Percentiles rank a stretch among this genome's conserved stretches.
Conservation (phyloP, 2,797 vertebrate genomes). For the Alca torda region DNA sequence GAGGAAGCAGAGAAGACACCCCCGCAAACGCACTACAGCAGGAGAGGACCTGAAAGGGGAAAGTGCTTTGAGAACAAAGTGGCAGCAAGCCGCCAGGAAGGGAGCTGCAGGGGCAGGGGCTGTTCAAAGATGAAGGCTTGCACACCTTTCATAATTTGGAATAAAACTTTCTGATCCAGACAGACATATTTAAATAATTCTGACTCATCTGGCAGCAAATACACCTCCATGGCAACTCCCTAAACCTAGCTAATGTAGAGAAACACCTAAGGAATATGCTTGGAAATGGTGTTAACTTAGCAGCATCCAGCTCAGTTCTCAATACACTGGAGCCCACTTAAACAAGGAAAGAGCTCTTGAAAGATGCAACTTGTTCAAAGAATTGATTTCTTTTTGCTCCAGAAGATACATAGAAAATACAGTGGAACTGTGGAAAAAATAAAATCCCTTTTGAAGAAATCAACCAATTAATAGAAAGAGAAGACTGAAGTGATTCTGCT, state of each 20-base stretch:
- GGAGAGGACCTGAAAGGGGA: background rate
- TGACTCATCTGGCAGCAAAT: constrained; percentile 26
- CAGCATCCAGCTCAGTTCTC: background rate
- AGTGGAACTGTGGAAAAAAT: background rate
- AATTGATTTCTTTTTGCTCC: constrained; percentile 4
- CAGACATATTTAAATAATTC: constrained; percentile 44
- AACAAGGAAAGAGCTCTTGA: constrained; percentile 11
- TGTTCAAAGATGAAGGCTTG: constrained; percentile 5
- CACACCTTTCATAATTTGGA: background rate
- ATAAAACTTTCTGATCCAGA: constrained; percentile 40
- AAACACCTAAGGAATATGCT: background rate
- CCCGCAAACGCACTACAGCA: background rate
- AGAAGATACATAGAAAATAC: background rate
- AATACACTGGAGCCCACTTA: constrained; percentile 3
- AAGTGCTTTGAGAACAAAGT: background rate
- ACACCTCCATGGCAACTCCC: background rate
- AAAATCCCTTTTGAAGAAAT: background rate
- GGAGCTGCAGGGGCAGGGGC: background rate
- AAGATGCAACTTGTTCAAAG: constrained; percentile 19
- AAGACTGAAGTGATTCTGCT: background rate
- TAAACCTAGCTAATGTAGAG: background rate
- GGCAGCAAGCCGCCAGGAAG: background rate
- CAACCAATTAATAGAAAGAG: background rate
- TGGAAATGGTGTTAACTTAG: background rate
- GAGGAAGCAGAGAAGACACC: background rate